These are phyloP conservation scores for Noctua pronuba DNA, from an alignment of 2,888 invertebrate species.

Conservation along the genomic window DNA sequence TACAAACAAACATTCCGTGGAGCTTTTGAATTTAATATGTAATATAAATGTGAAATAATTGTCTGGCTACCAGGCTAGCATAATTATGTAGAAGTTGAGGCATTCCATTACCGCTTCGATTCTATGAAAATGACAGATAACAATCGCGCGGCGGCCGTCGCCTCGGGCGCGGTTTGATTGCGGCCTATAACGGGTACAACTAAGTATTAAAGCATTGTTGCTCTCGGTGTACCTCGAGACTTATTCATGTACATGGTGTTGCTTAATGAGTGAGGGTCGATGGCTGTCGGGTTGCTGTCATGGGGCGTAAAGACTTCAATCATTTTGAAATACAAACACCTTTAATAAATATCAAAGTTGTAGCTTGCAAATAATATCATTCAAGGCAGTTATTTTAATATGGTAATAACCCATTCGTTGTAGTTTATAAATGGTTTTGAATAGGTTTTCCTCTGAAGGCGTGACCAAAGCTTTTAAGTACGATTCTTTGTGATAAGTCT, in stretches of 20 bases:
- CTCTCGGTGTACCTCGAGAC: conserved; percentile 50
- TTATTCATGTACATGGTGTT: conserved; percentile 61
- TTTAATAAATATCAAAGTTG: conserved; percentile 72
- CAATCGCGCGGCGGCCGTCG: conserved; percentile 53
- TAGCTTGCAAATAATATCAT: conserved; percentile 63
- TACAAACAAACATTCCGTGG: conserved; percentile 10
- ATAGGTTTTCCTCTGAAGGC: conserved; percentile 8
- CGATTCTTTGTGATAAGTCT: background rate
- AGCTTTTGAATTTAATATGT: conserved; percentile 37
- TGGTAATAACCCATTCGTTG: conserved; percentile 25
- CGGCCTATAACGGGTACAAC: conserved; percentile 41
- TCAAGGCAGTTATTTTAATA: conserved; percentile 58
- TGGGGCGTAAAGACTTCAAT: conserved; percentile 74
- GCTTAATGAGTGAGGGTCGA: conserved; percentile 69
- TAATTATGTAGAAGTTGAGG: conserved; percentile 63
- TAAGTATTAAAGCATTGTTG: conserved; percentile 65
- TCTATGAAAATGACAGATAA: conserved; percentile 70
- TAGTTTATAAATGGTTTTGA: conserved; percentile 24
- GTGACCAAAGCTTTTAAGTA: background rate
- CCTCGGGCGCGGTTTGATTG: conserved; percentile 65
- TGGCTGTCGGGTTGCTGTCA: conserved; percentile 65
- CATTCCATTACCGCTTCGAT: conserved; percentile 62
- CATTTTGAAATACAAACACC: conserved; percentile 74
- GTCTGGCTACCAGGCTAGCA: conserved; percentile 45
- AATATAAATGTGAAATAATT: conserved; percentile 60